A percentile compares a stretch with the other conserved stretches of the same genome.
These are phyloP conservation scores for Cliona cf. orientalis DNA, from an alignment of 37 sponge, comb jelly and placozoan species.

Conservation along the genomic window DNA sequence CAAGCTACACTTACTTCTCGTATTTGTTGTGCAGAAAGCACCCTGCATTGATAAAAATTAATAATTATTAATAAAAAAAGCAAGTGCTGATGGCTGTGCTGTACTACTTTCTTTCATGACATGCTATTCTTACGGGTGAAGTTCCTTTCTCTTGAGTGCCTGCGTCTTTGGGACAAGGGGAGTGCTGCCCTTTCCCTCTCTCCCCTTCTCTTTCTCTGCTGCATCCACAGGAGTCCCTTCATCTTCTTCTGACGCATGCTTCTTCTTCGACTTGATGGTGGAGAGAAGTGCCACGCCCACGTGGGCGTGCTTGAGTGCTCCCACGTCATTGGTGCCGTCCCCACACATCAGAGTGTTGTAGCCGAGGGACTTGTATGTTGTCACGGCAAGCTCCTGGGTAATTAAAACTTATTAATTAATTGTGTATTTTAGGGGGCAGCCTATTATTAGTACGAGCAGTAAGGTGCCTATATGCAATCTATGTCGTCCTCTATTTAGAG, in stretches of 20 bases:
- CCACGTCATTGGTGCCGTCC: constrained; percentile 99
- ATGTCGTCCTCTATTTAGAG: no score
- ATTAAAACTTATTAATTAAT: no score
- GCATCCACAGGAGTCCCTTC: neutral
- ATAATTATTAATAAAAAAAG: neutral
- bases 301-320: constrained; percentile 98
- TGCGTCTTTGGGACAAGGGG: constrained; percentile 37
- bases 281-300: constrained; percentile 85
- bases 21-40: neutral
- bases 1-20: neutral
- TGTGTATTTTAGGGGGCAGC: no score
- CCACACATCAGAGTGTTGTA: constrained; percentile 98
- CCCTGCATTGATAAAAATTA: neutral
- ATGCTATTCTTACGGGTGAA: neutral
- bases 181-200: neutral
- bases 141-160: neutral
- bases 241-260: neutral
- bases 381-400: constrained; percentile 78
- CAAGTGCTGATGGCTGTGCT: neutral
- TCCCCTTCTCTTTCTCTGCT: neutral
- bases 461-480: no score
- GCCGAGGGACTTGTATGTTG: constrained; percentile 65
- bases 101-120: constrained; percentile 27
- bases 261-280: constrained; percentile 36
- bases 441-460: no score